phyloP scores from a whole-genome alignment of 35 echinoderm and acorn worm genomes.

The Heliocidaris tuberculata region DNA sequence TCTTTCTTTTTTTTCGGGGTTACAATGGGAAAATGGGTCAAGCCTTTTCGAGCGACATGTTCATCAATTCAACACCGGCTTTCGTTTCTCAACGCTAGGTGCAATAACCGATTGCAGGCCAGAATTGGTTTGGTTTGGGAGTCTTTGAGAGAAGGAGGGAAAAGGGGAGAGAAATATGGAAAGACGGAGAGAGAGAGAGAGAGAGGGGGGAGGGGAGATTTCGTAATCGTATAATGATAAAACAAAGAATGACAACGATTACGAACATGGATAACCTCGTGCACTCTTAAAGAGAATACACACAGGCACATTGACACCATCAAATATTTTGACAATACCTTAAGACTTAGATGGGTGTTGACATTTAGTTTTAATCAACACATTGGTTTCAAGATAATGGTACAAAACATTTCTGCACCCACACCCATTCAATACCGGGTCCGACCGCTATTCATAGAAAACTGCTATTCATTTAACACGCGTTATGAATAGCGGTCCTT shows the following conservation, averaged over 20 bases:
- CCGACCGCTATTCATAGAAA: too few species aligned
- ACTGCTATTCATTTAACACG: too few species aligned
- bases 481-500: too few species aligned
- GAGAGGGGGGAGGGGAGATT: not conserved
- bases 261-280: not conserved
- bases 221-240: not conserved
- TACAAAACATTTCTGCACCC: too few species aligned
- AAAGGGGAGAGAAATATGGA: not conserved
- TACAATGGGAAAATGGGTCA: constrained; percentile 32
- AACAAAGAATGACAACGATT: not conserved
- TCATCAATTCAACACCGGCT: not conserved
- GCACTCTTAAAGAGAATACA: not conserved
- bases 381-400: not conserved
- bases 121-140: not conserved
- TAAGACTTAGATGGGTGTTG: not conserved
- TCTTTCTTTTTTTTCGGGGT: constrained; percentile 2
- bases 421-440: too few species aligned
- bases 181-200: not conserved
- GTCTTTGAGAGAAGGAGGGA: not conserved
- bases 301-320: not conserved
- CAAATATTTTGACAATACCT: not conserved
- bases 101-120: not conserved
- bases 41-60: constrained; percentile 43
- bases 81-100: not conserved
- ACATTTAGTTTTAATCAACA: not conserved